A percentile compares a stretch with the other conserved stretches of the same genome.
phyloP scores from a whole-genome alignment of 2,113 vertebrate species.

The Mastomys natalensis region DNA sequence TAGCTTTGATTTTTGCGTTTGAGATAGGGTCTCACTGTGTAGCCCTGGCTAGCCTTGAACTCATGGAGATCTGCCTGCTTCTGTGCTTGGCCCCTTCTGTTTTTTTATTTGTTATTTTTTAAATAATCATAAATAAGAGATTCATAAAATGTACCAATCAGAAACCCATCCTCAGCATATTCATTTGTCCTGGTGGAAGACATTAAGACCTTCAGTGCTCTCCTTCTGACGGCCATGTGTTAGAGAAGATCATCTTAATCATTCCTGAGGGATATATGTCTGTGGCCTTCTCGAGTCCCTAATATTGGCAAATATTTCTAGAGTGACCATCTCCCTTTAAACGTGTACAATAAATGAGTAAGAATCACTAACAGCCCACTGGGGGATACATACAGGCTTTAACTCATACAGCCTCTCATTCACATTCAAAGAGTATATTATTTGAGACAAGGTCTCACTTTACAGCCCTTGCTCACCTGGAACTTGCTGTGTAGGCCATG shows the following conservation, averaged over 20 bases:
- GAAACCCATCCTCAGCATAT: neutral
- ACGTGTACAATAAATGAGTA: neutral
- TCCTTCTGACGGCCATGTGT: neutral
- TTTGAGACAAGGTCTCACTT: neutral
- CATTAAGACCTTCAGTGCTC: neutral
- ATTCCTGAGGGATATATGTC: neutral
- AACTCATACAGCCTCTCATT: neutral
- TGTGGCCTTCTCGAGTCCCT: neutral
- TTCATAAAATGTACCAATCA: neutral
- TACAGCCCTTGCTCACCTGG: neutral
- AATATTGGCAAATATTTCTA: neutral
- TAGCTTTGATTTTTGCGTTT: neutral
- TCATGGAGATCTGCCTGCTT: neutral
- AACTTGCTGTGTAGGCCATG: neutral
- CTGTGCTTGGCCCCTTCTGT: neutral
- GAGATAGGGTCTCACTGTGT: neutral
- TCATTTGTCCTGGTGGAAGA: neutral
- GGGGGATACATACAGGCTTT: neutral
- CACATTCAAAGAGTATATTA: neutral
- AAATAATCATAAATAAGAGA: slow-evolving; percentile 2
- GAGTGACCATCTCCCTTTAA: neutral
- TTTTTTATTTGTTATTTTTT: neutral
- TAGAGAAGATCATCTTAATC: neutral
- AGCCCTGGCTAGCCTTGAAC: neutral
- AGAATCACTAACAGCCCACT: neutral